Evolutionary conservation across 2,797 vertebrate species (phyloP), one percentile per base, ranked within the genome.

Genomic region (Xenentodon cancila): DNA sequence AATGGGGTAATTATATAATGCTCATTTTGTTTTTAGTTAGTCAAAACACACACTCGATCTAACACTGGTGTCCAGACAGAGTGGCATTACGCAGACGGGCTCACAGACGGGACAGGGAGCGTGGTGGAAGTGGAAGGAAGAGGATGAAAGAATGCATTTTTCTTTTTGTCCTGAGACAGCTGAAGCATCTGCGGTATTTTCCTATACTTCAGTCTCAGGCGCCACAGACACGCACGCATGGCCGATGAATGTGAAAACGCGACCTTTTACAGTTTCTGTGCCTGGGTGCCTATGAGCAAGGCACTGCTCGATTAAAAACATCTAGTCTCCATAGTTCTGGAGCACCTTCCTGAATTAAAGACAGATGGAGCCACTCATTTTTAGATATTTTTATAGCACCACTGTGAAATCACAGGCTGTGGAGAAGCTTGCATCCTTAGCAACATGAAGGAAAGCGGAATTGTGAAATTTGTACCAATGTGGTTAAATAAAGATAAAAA

Each of bases 81-180:
- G 52, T 47, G 51, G 43, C 58, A 54, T 66, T 75, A 40, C 22
- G 21, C 21, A 74, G 70, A 75, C 53, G 12, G 69, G 53, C 62
- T 30, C 19, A 25, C 59, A 73, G 73, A 75, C 63, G 9, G 66
- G 52, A 27, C 21, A 63, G 60, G 9, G 52, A 78, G 77, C 37
- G 71, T 77, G 83, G 64, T 62, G 64, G 67, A 76, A 77, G 78
- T 71, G 65, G 72, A 80, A 45, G 81, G 45, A 76, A 65, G 49
- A 55, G 58, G 75, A 87, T 87, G 81, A 91, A 89, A 90, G 87
- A 70, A 59, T 21, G 77, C 80, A 80, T 89, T 89, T 90, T 89
- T 84, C 84, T 61, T 72, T 75, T 76, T 17, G 60, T 87, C 67
- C 76, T 65, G 64, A 69, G 71, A 85, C 70, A 61, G 75, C 70